phyloP scores from a whole-genome alignment of 35 echinoderm and acorn worm species.

The Anneissia japonica region DNA sequence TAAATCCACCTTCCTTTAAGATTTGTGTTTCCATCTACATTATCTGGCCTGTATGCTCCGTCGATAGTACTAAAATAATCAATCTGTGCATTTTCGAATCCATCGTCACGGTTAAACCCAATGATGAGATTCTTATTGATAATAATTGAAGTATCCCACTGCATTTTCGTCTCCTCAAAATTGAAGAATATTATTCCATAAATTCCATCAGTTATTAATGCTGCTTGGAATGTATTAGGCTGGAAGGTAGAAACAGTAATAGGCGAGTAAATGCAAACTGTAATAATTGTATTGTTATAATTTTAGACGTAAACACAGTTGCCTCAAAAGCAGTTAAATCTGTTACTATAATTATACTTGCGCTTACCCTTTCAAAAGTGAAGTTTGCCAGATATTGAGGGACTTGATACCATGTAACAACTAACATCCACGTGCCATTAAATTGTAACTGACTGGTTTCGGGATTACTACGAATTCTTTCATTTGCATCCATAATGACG shows the following conservation, averaged over 20 bases:
- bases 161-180: neutral
- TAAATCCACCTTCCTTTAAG: slow-evolving; percentile 74
- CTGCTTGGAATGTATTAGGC: slow-evolving; percentile 1
- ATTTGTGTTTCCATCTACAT: slow-evolving; percentile 57
- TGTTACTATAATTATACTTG: too few species aligned
- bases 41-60: neutral
- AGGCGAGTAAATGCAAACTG: too few species aligned
- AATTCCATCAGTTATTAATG: slow-evolving; percentile 4
- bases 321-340: too few species aligned
- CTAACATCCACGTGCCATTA: slow-evolving; percentile 73
- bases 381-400: slow-evolving; percentile 9
- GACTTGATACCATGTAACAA: slow-evolving; percentile 74
- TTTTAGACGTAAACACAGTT: too few species aligned
- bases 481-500: neutral
- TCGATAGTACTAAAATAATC: neutral
- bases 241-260: neutral
- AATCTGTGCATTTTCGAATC: neutral
- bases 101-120: neutral
- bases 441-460: slow-evolving; percentile 14
- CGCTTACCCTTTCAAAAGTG: neutral
- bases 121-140: neutral
- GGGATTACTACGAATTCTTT: neutral
- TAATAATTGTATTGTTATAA: too few species aligned
- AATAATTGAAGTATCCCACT: neutral
- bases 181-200: slow-evolving; percentile 3